Percentiles rank a stretch among this genome's conserved stretches.
These are phyloP conservation scores for Meteorus sp. DNA, from an alignment of 1,140 invertebrate species.

Conservation along the genomic window DNA sequence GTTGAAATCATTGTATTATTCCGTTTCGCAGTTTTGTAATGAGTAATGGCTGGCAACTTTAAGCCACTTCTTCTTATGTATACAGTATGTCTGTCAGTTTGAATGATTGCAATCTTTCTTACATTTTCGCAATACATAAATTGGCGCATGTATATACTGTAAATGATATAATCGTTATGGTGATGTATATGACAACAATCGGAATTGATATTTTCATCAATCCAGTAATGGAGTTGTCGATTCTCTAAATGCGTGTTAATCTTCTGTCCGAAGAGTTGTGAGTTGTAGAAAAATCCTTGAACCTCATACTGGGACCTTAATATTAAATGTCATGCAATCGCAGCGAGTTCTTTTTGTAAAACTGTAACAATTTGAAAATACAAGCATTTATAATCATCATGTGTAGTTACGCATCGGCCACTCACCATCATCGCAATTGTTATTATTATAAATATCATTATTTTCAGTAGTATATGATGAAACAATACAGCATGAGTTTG, in stretches of 20 bases:
- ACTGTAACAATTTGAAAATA: slow-evolving; percentile 42
- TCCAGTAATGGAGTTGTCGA: slow-evolving; percentile 17
- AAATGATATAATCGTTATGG: slow-evolving; percentile 42
- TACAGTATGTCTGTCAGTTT: neutral
- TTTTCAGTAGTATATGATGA: neutral
- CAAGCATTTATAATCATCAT: slow-evolving; percentile 46
- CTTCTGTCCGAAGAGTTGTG: neutral
- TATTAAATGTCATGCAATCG: slow-evolving; percentile 20
- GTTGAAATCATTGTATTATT: too few relatives aligned
- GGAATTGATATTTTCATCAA: slow-evolving; percentile 20
- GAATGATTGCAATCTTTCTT: neutral
- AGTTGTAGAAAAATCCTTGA: neutral
- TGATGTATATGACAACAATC: slow-evolving; percentile 13
- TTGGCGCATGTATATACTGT: slow-evolving; percentile 46
- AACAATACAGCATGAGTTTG: neutral
- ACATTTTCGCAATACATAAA: neutral
- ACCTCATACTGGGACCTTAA: neutral
- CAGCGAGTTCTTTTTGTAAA: slow-evolving; percentile 47
- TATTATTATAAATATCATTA: too few relatives aligned
- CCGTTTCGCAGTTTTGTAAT: too few relatives aligned
- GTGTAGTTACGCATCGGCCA: neutral
- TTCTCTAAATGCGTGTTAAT: neutral
- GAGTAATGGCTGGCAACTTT: too few relatives aligned
- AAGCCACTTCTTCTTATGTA: too few relatives aligned
- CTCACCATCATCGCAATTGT: neutral